Conservation (phyloP, 2,113 vertebrate species). For the Myotis brandtii region DNA sequence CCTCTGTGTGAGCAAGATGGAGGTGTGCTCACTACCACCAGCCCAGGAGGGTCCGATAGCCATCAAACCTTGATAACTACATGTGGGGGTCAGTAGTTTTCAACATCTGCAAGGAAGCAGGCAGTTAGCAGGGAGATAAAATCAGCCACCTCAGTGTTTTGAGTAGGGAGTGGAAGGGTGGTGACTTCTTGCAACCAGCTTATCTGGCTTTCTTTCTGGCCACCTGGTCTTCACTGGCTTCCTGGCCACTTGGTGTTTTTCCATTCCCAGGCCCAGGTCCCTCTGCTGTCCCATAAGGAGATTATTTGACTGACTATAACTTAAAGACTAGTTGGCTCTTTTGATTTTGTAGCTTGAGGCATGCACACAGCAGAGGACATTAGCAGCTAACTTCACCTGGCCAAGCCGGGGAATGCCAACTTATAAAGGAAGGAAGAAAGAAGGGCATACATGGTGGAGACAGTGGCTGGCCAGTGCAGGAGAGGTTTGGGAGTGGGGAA, state of each 20-base stretch:
- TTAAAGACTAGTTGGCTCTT: not conserved
- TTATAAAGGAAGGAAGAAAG: not conserved
- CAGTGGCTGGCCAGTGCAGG: not conserved
- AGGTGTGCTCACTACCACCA: not conserved
- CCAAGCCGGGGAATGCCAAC: not conserved
- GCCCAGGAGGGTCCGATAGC: too few species aligned
- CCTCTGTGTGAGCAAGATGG: not conserved
- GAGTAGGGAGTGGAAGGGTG: not conserved
- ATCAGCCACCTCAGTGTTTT: not conserved
- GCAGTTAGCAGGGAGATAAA: not conserved
- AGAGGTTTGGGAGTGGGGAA: not conserved
- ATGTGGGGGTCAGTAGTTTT: not conserved
- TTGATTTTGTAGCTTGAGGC: not conserved
- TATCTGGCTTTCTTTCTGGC: not conserved
- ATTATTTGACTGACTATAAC: not conserved
- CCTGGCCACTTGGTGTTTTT: not conserved
- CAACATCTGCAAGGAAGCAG: not conserved
- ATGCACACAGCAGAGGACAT: not conserved
- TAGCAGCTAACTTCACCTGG: not conserved
- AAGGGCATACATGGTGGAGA: fast-evolving
- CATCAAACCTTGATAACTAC: not conserved
- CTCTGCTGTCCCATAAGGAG: not conserved
- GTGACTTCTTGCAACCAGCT: not conserved
- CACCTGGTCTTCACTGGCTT: not conserved
- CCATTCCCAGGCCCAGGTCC: not conserved